These are phyloP conservation scores for Drusus annulatus DNA, from an alignment of 1,140 invertebrate species.

Conservation along the genomic window DNA sequence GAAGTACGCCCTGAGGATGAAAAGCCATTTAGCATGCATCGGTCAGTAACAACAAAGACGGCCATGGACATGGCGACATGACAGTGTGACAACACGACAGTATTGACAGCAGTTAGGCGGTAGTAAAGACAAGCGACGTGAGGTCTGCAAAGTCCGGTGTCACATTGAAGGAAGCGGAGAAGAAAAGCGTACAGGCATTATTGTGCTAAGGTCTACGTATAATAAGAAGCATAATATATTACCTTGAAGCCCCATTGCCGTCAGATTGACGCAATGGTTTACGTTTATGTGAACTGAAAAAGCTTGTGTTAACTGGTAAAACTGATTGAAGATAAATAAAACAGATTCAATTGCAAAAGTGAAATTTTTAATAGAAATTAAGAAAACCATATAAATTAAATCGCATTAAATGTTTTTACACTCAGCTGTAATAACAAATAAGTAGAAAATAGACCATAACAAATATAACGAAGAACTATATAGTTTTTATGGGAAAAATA, in stretches of 20 bases:
- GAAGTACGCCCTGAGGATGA: neutral
- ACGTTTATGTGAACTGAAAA: conserved; percentile 19
- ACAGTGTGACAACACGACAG: no score
- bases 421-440: conserved; percentile 19
- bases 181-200: conserved; percentile 17
- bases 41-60: no score
- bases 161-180: conserved; percentile 15
- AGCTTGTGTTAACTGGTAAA: conserved; percentile 4
- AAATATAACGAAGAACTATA: conserved; percentile 19
- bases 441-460: conserved; percentile 8
- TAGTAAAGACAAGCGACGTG: neutral
- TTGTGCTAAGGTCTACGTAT: conserved; percentile 15
- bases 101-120: neutral
- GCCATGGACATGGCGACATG: neutral
- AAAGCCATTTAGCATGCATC: conserved; percentile 13
- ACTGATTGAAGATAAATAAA: conserved; percentile 26
- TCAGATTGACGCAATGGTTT: neutral
- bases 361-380: conserved; percentile 44
- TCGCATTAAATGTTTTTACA: conserved; percentile 29
- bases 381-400: conserved; percentile 26
- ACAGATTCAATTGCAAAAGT: conserved; percentile 37
- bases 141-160: neutral
- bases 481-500: neutral
- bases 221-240: conserved; percentile 13
- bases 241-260: conserved; percentile 29